A percentile compares a stretch with the other conserved stretches of the same genome.
Conservation (phyloP, 1,140 invertebrate genomes). For the Formica selysi region DNA sequence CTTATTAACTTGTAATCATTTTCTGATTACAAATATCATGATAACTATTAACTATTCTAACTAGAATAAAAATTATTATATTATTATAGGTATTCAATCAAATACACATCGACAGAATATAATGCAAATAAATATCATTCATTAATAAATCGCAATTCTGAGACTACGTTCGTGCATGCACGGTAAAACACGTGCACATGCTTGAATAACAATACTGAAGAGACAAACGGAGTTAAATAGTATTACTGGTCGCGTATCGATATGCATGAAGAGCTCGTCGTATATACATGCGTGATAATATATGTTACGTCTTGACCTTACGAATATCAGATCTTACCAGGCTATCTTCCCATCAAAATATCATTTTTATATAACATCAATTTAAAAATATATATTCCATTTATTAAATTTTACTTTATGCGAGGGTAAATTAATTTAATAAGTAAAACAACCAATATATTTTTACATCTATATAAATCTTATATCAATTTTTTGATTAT, state of each 20-base stretch:
- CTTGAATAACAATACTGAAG: constrained; percentile 11
- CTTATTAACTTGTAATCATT: background rate
- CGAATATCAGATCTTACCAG: constrained; percentile 7
- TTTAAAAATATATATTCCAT: background rate
- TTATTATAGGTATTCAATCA: background rate
- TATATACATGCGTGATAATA: constrained; percentile 34
- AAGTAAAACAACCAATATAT: background rate
- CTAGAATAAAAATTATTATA: background rate
- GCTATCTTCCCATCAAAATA: background rate
- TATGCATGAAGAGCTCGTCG: background rate
- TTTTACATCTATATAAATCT: background rate
- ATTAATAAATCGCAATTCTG: background rate
- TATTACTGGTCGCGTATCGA: background rate
- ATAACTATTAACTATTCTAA: background rate
- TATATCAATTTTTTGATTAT: background rate
- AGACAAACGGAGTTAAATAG: background rate
- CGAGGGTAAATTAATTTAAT: background rate
- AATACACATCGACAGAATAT: background rate
- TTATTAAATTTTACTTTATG: background rate
- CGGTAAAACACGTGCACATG: background rate
- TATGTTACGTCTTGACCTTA: constrained; percentile 42
- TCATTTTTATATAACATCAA: background rate
- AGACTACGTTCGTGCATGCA: background rate
- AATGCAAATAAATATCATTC: background rate
- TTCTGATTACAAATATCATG: background rate